These are phyloP conservation scores for Axis porcinus DNA, from an alignment of 2,113 vertebrate genomes.

Conservation along the genomic window DNA sequence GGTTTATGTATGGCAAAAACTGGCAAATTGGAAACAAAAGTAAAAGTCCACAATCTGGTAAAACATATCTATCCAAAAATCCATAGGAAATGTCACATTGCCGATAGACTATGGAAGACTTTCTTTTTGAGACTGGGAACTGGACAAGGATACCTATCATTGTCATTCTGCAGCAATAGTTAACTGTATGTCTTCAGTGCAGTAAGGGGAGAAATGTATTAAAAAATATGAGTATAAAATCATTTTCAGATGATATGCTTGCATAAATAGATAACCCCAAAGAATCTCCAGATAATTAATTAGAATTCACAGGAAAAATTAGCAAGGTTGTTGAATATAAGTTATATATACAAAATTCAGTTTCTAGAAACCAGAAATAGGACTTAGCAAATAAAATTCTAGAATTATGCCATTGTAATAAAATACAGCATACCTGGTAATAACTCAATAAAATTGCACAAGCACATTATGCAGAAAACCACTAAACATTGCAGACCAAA, in stretches of 20 bases:
- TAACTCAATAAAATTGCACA: background rate
- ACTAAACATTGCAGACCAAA: background rate
- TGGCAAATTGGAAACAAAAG: background rate
- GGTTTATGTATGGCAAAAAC: background rate
- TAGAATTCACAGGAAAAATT: background rate
- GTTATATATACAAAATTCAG: background rate
- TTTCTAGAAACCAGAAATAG: background rate
- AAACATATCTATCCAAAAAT: background rate
- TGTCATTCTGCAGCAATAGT: background rate
- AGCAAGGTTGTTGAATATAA: background rate
- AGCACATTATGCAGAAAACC: background rate
- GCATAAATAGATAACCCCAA: background rate
- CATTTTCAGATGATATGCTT: background rate
- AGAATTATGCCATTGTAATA: background rate
- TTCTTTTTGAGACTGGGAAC: background rate
- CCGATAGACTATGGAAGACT: background rate
- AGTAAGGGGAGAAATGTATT: background rate
- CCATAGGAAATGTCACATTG: background rate
- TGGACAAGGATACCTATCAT: background rate
- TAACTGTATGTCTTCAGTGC: background rate
- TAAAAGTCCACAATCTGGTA: background rate
- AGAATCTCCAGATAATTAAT: background rate
- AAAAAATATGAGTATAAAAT: background rate
- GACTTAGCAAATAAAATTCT: background rate
- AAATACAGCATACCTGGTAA: background rate